Evolutionary conservation across 2,113 vertebrate genomes (phyloP).

Genomic region (Aptenodytes forsteri): DNA sequence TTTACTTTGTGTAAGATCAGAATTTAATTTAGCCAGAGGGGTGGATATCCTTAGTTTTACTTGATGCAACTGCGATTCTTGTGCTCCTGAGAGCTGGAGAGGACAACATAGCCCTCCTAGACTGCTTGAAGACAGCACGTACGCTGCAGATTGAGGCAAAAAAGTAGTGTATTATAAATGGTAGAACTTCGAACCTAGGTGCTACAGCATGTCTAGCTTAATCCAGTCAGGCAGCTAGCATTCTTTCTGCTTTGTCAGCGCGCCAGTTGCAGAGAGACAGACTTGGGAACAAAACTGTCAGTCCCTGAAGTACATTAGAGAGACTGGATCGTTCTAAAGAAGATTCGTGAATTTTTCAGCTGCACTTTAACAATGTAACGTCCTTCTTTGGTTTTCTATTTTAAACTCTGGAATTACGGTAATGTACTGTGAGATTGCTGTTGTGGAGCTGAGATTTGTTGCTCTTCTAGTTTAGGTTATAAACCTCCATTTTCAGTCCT

Average conservation of each 20-base stretch:
- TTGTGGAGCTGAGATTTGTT: neutral
- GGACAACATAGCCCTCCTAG: neutral
- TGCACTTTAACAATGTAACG: neutral
- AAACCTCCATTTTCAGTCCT: neutral
- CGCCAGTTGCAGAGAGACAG: neutral
- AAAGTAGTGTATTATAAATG: neutral
- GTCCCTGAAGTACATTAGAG: neutral
- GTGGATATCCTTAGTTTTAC: neutral
- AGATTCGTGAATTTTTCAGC: conserved; percentile 37
- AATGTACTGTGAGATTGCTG: neutral
- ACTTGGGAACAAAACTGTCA: neutral
- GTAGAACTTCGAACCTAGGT: neutral
- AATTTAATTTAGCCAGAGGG: neutral
- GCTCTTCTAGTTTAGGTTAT: neutral
- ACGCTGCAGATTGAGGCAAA: neutral
- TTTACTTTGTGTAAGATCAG: neutral
- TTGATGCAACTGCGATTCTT: rapidly evolving
- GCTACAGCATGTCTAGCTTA: neutral
- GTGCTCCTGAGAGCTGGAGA: neutral
- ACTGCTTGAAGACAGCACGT: neutral
- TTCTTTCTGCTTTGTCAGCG: neutral
- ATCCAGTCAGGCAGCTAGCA: neutral
- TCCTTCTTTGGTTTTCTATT: conserved; percentile 14
- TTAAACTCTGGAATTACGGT: neutral
- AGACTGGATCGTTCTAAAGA: neutral